Base-by-base conservation (phyloP, 2,113 vertebrate genomes). In the Hemicordylus capensis region DNA sequence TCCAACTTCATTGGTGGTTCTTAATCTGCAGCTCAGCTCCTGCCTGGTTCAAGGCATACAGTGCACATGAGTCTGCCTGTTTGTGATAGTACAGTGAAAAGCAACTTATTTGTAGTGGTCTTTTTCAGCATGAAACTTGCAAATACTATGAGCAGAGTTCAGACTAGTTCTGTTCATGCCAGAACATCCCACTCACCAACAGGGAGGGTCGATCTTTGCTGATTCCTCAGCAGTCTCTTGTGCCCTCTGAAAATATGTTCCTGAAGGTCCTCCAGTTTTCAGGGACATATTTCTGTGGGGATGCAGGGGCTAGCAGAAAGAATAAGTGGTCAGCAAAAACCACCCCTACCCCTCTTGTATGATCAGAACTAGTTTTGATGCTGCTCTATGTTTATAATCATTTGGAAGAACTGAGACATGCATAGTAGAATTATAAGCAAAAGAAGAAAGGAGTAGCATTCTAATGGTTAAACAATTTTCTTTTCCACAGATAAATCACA, bases 401-500 rank as follows among this genome's bases (percentile, higher is more conserved):
- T 9, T 74, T 74, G 24, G 24, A 39, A 31, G 20, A 73, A 83
- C 4, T 8, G 24, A 82, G 24, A 81, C 22, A 81, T 42, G 5
- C 31, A 39, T 34, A 6, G 31, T 3, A 24, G 10, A 56, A 69
- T 24, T 56, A 26, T 48, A 24, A 81, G 11, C 9, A 56, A 42
- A 74, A 9, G 61, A 26, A 44, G 17, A 63, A 72, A 85, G 22
- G 39, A 76, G 11, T 69, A 67, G 56, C 22, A 15, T 4, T 3
- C 7, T 73, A 75, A 75, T 51, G 24, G n/a, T 37, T 63, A 24
- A 28, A 58, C 28, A 6, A 28, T 73, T 79, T 85, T 72, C 24
- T 15, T 59, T 90, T 51, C 64, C 90, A 77, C 95, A 99, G 99
- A 99, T 99, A 91, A 99, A 98, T 96, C 99, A 99, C 96, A 99